These are phyloP conservation scores for Trissoscelio sp. DNA, from an alignment of 2,888 invertebrate species.

Conservation along the genomic window DNA sequence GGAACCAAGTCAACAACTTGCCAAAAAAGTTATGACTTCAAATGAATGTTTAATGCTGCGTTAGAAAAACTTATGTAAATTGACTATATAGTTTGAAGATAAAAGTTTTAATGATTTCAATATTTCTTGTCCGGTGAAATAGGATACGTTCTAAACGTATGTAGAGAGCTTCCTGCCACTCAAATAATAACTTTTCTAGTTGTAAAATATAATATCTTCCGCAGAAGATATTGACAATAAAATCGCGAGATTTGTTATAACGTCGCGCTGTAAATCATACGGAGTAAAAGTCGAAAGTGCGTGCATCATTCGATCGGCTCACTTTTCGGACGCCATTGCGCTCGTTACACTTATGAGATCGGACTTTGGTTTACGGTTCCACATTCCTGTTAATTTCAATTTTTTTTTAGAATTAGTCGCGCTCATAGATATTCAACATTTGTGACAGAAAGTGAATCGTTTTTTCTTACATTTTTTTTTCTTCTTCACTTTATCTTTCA, in stretches of 20 bases:
- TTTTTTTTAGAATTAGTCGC: slow-evolving; percentile 33
- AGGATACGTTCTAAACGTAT: not conserved
- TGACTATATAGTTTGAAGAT: too few species aligned
- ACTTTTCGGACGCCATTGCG: slow-evolving; percentile 41
- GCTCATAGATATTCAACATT: slow-evolving; percentile 11
- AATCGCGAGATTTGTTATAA: slow-evolving; percentile 28
- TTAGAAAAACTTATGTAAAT: too few species aligned
- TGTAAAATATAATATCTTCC: slow-evolving; percentile 10
- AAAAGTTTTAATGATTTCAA: too few species aligned
- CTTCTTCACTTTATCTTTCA: not conserved
- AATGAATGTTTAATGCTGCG: too few species aligned
- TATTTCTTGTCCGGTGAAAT: not conserved
- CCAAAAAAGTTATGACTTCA: too few species aligned
- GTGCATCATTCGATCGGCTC: slow-evolving; percentile 48
- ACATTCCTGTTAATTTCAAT: not conserved
- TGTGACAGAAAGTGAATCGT: slow-evolving; percentile 15
- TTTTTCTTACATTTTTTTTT: not conserved
- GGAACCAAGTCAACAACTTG: too few species aligned
- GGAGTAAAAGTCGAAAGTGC: slow-evolving; percentile 60
- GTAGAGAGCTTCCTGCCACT: not conserved
- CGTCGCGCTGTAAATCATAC: slow-evolving; percentile 41
- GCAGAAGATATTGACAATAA: slow-evolving; percentile 33
- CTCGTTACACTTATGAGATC: slow-evolving; percentile 34
- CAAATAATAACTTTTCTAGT: slow-evolving; percentile 27
- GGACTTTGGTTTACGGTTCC: slow-evolving; percentile 15